A percentile compares a stretch with the other conserved stretches of the same genome.
Conservation (phyloP, 2,888 invertebrate species). For the Hyposoter didymator region DNA sequence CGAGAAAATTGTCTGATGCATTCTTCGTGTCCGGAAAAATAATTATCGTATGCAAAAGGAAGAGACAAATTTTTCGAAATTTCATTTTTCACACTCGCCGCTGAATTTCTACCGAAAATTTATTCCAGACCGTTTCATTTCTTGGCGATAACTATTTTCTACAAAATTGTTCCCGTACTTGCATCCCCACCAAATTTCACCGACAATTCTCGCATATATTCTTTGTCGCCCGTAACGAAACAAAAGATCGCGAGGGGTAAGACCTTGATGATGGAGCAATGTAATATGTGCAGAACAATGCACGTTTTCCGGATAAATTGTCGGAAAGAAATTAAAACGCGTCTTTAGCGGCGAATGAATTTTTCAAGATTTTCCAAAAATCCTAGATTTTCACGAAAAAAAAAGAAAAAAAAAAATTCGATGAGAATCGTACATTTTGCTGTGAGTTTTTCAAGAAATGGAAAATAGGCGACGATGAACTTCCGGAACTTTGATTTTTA, state of each 20-base stretch:
- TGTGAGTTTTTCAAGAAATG: too few species aligned
- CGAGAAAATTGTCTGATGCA: too few species aligned
- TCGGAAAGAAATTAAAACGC: not conserved
- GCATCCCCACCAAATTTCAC: slow-evolving; percentile 10
- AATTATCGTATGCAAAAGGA: not conserved
- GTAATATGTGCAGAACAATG: not conserved
- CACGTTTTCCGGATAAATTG: not conserved
- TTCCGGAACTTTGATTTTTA: too few species aligned
- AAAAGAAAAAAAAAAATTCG: too few species aligned
- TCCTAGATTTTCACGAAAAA: not conserved
- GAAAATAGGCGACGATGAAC: too few species aligned
- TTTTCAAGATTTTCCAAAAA: not conserved
- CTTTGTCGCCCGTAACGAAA: slow-evolving; percentile 34
- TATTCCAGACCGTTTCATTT: not conserved
- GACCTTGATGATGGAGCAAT: slow-evolving; percentile 10
- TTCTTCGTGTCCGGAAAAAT: not conserved
- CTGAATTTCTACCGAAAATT: not conserved
- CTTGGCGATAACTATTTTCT: not conserved
- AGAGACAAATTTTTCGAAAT: not conserved
- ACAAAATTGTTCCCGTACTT: not conserved
- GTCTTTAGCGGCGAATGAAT: not conserved
- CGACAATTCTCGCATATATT: slow-evolving; percentile 21
- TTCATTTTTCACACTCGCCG: not conserved
- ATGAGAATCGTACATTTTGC: too few species aligned
- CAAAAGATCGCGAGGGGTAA: not conserved